Percentiles rank a stretch among this genome's conserved stretches.
These are phyloP conservation scores for Rallus crepitans DNA, from an alignment of 2,797 vertebrate species.

Conservation along the genomic window DNA sequence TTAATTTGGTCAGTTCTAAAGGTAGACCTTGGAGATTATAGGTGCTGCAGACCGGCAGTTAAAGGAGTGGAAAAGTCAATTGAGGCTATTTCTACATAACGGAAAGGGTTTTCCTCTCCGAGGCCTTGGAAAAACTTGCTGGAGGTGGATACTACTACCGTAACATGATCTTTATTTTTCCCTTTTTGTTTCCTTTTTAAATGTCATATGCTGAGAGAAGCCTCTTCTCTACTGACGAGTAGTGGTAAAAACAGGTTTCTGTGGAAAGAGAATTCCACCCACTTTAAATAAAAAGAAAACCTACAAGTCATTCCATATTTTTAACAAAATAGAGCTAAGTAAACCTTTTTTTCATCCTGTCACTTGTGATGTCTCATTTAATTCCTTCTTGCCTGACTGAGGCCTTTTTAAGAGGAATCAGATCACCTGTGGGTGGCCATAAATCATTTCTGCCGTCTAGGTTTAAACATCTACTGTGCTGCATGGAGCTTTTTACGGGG, in stretches of 20 bases:
- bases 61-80: conserved; percentile 51
- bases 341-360: not conserved
- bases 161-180: conserved; percentile 47
- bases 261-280: conserved; percentile 38
- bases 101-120: conserved; percentile 53
- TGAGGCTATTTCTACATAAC: conserved; percentile 49
- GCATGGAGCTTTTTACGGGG: not conserved
- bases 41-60: not conserved
- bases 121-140: conserved; percentile 55
- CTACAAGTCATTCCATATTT: not conserved
- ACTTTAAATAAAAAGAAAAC: conserved; percentile 12
- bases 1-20: conserved; percentile 23
- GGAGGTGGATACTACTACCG: conserved; percentile 19
- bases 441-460: not conserved
- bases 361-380: not conserved
- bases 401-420: not conserved
- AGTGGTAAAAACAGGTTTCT: conserved; percentile 28
- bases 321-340: conserved; percentile 1
- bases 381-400: not conserved
- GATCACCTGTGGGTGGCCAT: not conserved
- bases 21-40: not conserved
- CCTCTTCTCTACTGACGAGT: not conserved
- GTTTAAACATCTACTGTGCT: not conserved
- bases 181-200: conserved; percentile 54
- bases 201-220: conserved; percentile 14